These are phyloP conservation scores for Crotalus horridus DNA, from an alignment of 2,113 vertebrate species.

Conservation along the genomic window DNA sequence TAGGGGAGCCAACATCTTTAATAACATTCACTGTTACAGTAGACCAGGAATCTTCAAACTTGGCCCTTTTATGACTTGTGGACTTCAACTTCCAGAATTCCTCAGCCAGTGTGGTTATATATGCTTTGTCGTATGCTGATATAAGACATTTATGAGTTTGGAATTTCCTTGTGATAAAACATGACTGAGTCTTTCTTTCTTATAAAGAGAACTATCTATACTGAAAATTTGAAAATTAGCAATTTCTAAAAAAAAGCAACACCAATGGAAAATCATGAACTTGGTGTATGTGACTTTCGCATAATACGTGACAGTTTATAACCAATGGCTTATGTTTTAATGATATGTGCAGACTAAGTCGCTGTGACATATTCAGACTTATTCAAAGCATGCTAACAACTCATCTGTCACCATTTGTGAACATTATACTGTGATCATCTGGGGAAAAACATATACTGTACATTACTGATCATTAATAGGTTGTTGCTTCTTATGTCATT, in stretches of 20 bases:
- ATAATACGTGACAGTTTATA: neutral
- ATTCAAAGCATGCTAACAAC: neutral
- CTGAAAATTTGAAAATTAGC: neutral
- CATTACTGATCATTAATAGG: neutral
- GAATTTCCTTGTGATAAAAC: neutral
- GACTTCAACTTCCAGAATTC: no score
- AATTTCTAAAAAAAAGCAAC: neutral
- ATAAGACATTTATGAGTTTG: neutral
- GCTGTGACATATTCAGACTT: neutral
- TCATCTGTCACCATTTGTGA: neutral
- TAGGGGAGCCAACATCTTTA: neutral
- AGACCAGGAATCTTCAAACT: no score
- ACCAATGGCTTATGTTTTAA: neutral
- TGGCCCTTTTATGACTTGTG: no score
- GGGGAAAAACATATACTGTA: neutral
- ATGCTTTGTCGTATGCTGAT: neutral
- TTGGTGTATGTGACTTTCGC: neutral
- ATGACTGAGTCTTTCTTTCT: neutral
- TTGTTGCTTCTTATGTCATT: neutral
- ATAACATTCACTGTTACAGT: neutral
- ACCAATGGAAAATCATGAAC: neutral
- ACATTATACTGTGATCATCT: neutral
- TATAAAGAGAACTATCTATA: neutral
- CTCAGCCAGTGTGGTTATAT: no score
- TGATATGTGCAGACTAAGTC: neutral